phyloP scores from a whole-genome alignment of 2,113 vertebrate species.

The Mustela nigripes region DNA sequence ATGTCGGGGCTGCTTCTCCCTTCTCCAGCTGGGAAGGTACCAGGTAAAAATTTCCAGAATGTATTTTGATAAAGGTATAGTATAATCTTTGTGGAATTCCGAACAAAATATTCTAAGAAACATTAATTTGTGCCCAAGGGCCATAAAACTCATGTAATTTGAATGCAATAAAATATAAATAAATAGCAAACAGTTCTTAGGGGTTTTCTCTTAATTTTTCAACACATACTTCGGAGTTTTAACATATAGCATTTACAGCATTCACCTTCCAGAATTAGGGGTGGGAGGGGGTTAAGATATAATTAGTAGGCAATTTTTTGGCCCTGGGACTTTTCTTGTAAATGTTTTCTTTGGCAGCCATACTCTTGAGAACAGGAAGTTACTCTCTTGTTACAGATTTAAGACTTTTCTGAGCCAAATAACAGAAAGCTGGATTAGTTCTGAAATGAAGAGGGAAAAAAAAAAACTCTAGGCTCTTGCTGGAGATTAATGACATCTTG shows the following conservation, averaged over 20 bases:
- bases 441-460: slow-evolving; percentile 75
- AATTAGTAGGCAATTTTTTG: slow-evolving; percentile 79
- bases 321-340: slow-evolving; percentile 83
- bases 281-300: slow-evolving; percentile 74
- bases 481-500: slow-evolving; percentile 83
- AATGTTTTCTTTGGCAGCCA: slow-evolving; percentile 88
- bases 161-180: slow-evolving; percentile 80
- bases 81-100: slow-evolving; percentile 78
- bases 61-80: slow-evolving; percentile 57
- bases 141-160: slow-evolving; percentile 80
- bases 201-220: slow-evolving; percentile 84
- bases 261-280: slow-evolving; percentile 79
- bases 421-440: slow-evolving; percentile 83
- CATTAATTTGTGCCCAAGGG: slow-evolving; percentile 77
- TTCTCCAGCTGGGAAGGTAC: neutral
- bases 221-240: slow-evolving; percentile 83
- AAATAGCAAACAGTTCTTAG: slow-evolving; percentile 77
- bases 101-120: slow-evolving; percentile 75
- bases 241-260: slow-evolving; percentile 79
- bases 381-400: slow-evolving; percentile 85
- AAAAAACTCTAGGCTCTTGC: slow-evolving; percentile 67
- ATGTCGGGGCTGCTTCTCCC: neutral
- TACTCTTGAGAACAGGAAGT: slow-evolving; percentile 87
- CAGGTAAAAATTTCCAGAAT: slow-evolving; percentile 28
- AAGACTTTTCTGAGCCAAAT: slow-evolving; percentile 86